Conservation (phyloP, 2,888 invertebrate species). For the Opisthograptis luteolata region DNA sequence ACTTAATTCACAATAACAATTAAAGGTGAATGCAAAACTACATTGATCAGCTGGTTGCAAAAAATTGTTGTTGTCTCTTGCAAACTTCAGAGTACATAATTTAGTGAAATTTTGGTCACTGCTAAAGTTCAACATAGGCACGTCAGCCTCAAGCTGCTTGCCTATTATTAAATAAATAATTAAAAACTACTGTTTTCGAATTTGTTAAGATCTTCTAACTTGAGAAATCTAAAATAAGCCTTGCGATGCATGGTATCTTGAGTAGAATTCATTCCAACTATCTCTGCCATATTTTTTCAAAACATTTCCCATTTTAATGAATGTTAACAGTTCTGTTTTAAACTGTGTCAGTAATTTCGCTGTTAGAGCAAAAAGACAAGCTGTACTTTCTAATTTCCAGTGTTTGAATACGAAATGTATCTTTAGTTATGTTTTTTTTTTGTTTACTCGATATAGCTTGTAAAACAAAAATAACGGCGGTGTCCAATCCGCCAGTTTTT, state of each 20-base stretch:
- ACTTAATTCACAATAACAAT: background rate
- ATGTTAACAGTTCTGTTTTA: background rate
- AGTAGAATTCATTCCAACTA: slow-evolving; percentile 29
- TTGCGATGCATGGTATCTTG: slow-evolving; percentile 12
- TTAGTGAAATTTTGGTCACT: too few species aligned
- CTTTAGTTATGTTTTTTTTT: slow-evolving; percentile 12
- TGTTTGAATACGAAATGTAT: slow-evolving; percentile 11
- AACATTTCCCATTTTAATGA: background rate
- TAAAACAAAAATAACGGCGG: slow-evolving; percentile 5
- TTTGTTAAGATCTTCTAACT: slow-evolving; percentile 13
- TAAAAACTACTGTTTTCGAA: too few species aligned
- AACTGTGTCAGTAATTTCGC: background rate
- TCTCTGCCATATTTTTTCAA: slow-evolving; percentile 19
- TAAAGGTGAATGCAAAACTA: background rate
- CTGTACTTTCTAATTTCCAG: slow-evolving; percentile 2
- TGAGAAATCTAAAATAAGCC: slow-evolving; percentile 11
- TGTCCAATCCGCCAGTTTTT: slow-evolving; percentile 1
- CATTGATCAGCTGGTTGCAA: too few species aligned
- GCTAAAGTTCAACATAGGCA: too few species aligned
- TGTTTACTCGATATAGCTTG: slow-evolving; percentile 2
- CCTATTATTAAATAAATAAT: too few species aligned
- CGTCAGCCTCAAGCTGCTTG: too few species aligned
- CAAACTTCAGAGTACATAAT: too few species aligned
- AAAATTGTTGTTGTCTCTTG: background rate
- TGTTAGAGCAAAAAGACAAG: slow-evolving; percentile 22